A percentile compares a stretch with the other conserved stretches of the same genome.
Conservation (phyloP, 2,888 invertebrate genomes). For the Apamea epomidion region DNA sequence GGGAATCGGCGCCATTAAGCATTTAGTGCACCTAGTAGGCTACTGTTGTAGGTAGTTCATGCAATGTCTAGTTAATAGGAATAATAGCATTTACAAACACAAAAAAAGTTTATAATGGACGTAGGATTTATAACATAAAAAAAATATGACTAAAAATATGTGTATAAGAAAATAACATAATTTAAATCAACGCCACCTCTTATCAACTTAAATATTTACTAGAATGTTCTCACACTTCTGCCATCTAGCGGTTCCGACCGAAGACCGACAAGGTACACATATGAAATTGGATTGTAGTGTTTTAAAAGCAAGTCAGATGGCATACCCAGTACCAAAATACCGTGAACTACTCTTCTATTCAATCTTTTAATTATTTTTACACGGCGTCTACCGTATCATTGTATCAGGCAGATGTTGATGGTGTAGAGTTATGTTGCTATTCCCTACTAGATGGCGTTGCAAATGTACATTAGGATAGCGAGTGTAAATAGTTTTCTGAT, state of each 20-base stretch:
- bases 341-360: background rate
- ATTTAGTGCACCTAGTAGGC: background rate
- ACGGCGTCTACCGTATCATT: background rate
- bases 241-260: slow-evolving; percentile 17
- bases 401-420: too few relatives aligned
- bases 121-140: too few relatives aligned
- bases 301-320: slow-evolving; percentile 13
- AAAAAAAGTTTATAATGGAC: background rate
- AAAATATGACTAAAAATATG: too few relatives aligned
- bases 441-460: slow-evolving; percentile 50
- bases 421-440: slow-evolving; percentile 23
- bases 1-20: background rate
- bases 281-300: background rate
- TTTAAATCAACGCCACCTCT: slow-evolving; percentile 39
- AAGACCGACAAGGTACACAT: background rate
- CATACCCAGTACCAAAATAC: background rate
- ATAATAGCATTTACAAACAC: background rate
- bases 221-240: background rate
- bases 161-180: background rate
- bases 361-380: background rate
- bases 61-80: background rate
- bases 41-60: background rate
- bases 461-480: background rate
- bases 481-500: too few relatives aligned
- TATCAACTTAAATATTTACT: background rate